Conservation (phyloP, 2,888 invertebrate genomes). For the Alloscopus bannaensis region DNA sequence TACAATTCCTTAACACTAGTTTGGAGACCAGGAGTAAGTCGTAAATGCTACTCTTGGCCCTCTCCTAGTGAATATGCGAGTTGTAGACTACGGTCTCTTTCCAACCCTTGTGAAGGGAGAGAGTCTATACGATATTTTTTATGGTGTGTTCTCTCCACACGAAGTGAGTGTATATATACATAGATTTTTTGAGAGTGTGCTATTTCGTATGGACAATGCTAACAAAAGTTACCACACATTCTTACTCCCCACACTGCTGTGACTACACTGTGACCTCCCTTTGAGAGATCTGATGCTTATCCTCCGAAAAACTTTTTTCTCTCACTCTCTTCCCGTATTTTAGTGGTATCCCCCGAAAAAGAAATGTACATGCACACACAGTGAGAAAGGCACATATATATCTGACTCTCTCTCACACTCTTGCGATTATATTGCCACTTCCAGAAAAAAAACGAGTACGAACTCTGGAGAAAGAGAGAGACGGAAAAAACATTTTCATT, state of each 20-base stretch:
- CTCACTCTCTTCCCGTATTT: no score
- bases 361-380: no score
- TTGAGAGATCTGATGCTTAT: constrained; percentile 64
- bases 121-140: no score
- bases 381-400: no score
- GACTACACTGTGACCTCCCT: constrained; percentile 67
- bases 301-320: constrained; percentile 57
- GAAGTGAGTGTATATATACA: not conserved
- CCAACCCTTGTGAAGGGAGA: no score
- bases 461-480: not conserved
- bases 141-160: not conserved
- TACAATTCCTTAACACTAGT: constrained; percentile 49
- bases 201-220: constrained; percentile 50
- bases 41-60: constrained; percentile 47
- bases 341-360: no score
- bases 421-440: no score
- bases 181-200: constrained; percentile 1
- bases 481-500: constrained; percentile 44
- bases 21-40: constrained; percentile 49
- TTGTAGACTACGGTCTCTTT: no score
- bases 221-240: constrained; percentile 62
- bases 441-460: no score
- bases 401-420: no score
- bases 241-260: constrained; percentile 66
- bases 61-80: no score